A percentile compares a stretch with the other conserved stretches of the same genome.
These are phyloP conservation scores for Papilio gigon DNA, from an alignment of 2,888 invertebrate species.

Conservation along the genomic window DNA sequence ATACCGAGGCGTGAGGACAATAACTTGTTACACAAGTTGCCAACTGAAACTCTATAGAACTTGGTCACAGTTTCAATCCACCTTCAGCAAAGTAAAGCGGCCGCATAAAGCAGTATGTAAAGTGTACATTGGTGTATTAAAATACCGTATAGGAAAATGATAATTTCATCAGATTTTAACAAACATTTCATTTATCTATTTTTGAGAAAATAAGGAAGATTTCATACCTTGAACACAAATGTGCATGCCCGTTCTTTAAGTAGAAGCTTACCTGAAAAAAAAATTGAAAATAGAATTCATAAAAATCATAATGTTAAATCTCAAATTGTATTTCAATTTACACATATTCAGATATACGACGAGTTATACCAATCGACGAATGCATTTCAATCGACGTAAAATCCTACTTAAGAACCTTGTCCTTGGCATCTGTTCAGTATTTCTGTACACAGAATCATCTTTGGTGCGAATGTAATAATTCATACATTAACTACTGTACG, in stretches of 20 bases:
- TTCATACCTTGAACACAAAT: neutral
- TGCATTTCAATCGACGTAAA: neutral
- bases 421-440: slow-evolving; percentile 16
- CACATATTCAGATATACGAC: no score
- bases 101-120: neutral
- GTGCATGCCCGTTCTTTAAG: neutral
- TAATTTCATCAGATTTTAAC: no score
- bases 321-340: neutral
- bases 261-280: neutral
- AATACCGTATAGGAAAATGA: no score
- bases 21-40: slow-evolving; percentile 38
- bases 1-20: slow-evolving; percentile 30
- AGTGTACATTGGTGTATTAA: neutral
- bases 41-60: slow-evolving; percentile 29
- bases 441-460: slow-evolving; percentile 10
- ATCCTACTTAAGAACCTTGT: slow-evolving; percentile 9
- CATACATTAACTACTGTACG: slow-evolving; percentile 31
- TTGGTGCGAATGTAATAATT: slow-evolving; percentile 30
- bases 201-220: no score
- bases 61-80: slow-evolving; percentile 35
- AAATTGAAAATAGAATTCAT: neutral
- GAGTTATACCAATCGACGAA: no score
- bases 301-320: neutral
- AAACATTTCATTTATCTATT: no score
- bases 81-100: slow-evolving; percentile 17